Evolutionary conservation across 2,113 vertebrate species (phyloP), one percentile per base, ranked within the genome.

Genomic region (Crotalus viridis): DNA sequence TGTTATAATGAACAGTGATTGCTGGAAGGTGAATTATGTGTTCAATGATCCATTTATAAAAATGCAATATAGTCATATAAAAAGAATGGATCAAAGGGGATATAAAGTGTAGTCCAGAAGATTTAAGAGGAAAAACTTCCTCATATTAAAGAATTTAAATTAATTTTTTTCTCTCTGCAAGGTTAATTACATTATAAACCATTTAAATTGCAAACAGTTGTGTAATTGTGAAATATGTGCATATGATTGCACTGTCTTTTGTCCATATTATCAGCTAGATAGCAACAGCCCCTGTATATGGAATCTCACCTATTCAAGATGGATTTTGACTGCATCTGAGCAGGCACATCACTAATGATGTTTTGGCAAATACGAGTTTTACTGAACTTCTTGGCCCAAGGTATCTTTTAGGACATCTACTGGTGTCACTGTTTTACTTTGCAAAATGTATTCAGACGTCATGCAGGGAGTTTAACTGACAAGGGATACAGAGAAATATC

Each of bases 201-300:
- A 43, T 61, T 93, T 93, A 59, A 39, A 3, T 87, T 93, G 89
- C 2, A 10, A 92, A 5, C 13, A 94, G 90, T 95, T 93, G 91
- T 92, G 24, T 92, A 95, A 95, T 93, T 94, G 91, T 95, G 56
- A 92, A 91, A 19, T 94, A 4, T 85, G 13, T 22, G 43, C 13
- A 46, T 0, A 0, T 92, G 89, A 90, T 92, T 93, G 33, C 17
- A 92, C 91, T 90, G 15, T 64, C 13, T 57, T 55, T 39, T n/a
- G 54, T 46, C 12, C 46, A 85, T 55, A 52, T 21, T 24, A 55
- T 33, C 57, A 28, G n/a, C 26, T 81, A 94, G 93, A 94, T 88
- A 92, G 93, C 93, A 91, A 86, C 1, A 90, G 17, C 39, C 88
- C 33, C 48, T 87, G 12, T 6, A 93, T 89, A 39, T 19, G 93